Evolutionary conservation across 2,797 vertebrate genomes (phyloP).

Genomic region (Acipenser transmontanus): DNA sequence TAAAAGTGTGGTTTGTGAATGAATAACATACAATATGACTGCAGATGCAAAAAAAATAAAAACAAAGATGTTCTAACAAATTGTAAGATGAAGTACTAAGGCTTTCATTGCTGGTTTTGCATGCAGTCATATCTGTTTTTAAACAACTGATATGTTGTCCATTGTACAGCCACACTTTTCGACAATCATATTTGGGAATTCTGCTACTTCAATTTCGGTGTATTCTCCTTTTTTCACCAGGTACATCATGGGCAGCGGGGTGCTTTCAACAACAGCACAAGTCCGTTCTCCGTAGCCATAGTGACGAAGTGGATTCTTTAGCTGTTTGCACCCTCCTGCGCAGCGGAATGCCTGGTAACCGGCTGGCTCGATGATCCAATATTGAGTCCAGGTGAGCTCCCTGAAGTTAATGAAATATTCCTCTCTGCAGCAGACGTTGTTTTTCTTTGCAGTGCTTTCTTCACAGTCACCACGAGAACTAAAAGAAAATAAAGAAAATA

Average conservation of each 20-base stretch:
- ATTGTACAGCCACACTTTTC: slow-evolving; percentile 73
- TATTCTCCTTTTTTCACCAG: slow-evolving; percentile 79
- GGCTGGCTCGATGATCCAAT: slow-evolving; percentile 77
- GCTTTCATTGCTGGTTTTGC: slow-evolving; percentile 19
- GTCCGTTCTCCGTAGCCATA: slow-evolving; percentile 61
- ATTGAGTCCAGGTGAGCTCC: slow-evolving; percentile 70
- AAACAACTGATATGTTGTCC: slow-evolving; percentile 67
- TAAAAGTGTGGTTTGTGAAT: slow-evolving; percentile 14
- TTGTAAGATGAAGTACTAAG: slow-evolving; percentile 50
- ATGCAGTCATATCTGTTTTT: slow-evolving; percentile 25
- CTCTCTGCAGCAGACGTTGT: slow-evolving; percentile 67
- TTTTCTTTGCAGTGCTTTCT: slow-evolving; percentile 30
- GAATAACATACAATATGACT: slow-evolving; percentile 13
- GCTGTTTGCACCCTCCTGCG: slow-evolving; percentile 57
- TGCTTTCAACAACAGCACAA: slow-evolving; percentile 64
- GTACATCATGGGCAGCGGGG: slow-evolving; percentile 82
- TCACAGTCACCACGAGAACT: slow-evolving; percentile 77
- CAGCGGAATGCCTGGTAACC: slow-evolving; percentile 75
- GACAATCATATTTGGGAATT: slow-evolving; percentile 80
- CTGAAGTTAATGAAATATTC: slow-evolving; percentile 74
- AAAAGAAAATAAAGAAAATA: background rate
- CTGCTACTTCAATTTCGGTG: slow-evolving; percentile 82
- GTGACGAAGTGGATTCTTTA: slow-evolving; percentile 34
- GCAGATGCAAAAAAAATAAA: slow-evolving; percentile 3
- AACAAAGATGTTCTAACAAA: slow-evolving; percentile 8